A percentile compares a stretch with the other conserved stretches of the same genome.
Conservation (phyloP, 2,797 vertebrate species). For the Pteropus rufus region DNA sequence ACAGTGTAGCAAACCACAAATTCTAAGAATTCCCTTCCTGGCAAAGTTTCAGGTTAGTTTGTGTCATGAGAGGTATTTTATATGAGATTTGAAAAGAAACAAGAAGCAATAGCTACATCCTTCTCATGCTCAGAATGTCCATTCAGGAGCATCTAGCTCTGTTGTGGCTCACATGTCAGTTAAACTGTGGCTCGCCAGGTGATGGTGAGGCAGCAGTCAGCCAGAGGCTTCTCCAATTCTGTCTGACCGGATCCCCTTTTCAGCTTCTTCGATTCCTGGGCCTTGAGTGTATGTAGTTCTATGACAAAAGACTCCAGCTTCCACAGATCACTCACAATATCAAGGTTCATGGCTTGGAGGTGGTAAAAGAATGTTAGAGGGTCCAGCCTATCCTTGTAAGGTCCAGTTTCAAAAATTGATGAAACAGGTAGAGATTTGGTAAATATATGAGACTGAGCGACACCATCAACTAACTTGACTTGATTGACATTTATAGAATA, state of each 20-base stretch:
- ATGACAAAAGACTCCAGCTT: too few species aligned
- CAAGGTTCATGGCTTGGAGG: neutral
- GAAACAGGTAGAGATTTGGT: neutral
- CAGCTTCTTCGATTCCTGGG: neutral
- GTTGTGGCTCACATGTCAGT: too few species aligned
- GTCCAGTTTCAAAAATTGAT: neutral
- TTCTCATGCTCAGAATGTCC: too few species aligned
- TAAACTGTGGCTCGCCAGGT: neutral
- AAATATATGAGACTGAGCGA: neutral
- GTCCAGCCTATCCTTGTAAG: neutral
- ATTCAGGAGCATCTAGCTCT: neutral
- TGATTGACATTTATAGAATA: neutral
- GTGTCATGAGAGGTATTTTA: neutral
- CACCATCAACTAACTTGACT: neutral
- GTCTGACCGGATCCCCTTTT: too few species aligned
- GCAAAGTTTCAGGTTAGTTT: neutral
- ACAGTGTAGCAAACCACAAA: neutral
- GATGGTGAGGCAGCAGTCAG: neutral
- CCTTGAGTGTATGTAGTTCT: neutral
- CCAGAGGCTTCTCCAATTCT: neutral
- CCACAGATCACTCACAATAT: too few species aligned
- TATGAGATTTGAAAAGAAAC: neutral
- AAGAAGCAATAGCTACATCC: neutral
- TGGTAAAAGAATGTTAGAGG: neutral
- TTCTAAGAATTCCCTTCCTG: neutral